Evolutionary conservation across 2,113 vertebrate genomes (phyloP), one percentile per base, ranked within the genome.

Genomic region (Cavia porcellus): DNA sequence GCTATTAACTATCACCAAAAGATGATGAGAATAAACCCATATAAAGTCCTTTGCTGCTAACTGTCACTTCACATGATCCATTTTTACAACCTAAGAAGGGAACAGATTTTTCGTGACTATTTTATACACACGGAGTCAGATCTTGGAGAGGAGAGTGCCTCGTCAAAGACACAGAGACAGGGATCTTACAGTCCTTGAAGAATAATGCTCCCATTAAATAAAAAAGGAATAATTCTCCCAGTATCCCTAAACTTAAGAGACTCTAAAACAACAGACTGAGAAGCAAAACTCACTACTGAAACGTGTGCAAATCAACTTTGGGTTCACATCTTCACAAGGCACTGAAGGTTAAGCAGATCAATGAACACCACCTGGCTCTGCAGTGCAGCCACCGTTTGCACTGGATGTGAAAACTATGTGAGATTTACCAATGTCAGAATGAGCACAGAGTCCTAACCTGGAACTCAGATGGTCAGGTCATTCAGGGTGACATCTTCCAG

Each of bases 81-180:
- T 50, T 80, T 93, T 77, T 4, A 42, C 22, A 83, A 13, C 19
- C 52, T 55, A 88, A 32, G 5, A 68, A 47, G 19, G 19, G 55
- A 5, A 38, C 3, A 95, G 45, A 59, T 12, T 45, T 75, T 92
- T 80, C 30, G 30, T 64, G 24, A 14, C 14, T 77, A 1, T 86
- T 88, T 97, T 50, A 79, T 15, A 86, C 20, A 55, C 24, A 24
- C 92, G 35, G 50, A 96, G 86, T n/a, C 35, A 66, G 25, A 79
- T 72, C 32, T 50, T 66, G 81, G 55, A 80, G 20, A 91, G 5
- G 20, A 5, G 6, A 92, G 11, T 10, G 5, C 14, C 50, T 92
- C 57, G 5, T 8, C 50, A 13, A 93, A 82, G 62, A 74, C 6
- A 52, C 13, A 55, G 1, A 86, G 17, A 25, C 2, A 45, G 7